Evolutionary conservation across 1,140 invertebrate species (phyloP).

Genomic region (Gerris buenoi): DNA sequence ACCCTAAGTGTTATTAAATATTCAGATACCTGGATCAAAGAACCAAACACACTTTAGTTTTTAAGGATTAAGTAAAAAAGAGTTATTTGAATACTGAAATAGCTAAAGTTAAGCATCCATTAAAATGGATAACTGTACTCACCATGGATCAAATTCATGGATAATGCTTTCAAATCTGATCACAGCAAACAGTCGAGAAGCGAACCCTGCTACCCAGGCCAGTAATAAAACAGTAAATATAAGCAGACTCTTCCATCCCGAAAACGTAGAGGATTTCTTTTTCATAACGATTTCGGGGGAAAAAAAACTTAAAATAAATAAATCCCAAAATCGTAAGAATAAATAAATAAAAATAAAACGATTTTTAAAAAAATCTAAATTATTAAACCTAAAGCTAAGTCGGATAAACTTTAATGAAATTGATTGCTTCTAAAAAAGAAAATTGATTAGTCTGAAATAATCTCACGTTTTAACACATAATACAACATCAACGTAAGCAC

Average conservation of each 20-base stretch:
- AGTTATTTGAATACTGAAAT: not conserved
- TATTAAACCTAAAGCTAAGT: not conserved
- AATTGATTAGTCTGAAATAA: not conserved
- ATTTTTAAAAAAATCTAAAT: not conserved
- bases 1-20: no score
- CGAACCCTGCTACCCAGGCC: constrained; percentile 94
- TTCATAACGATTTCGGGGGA: constrained; percentile 13
- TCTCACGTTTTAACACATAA: not conserved
- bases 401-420: no score
- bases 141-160: constrained; percentile 99
- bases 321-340: not conserved
- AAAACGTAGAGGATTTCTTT: constrained; percentile 13
- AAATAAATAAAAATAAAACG: not conserved
- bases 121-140: no score
- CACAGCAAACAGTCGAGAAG: constrained; percentile 93
- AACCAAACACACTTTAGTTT: no score
- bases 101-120: not conserved
- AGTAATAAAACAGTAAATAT: constrained; percentile 81
- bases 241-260: constrained; percentile 50
- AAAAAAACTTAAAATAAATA: not conserved
- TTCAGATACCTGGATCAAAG: no score
- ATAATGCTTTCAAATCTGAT: constrained; percentile 99
- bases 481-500: not conserved
- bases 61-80: no score
- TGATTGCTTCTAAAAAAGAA: not conserved